A percentile compares a stretch with the other conserved stretches of the same genome.
phyloP scores from a whole-genome alignment of 2,797 vertebrate species.

The Macropus fuliginosus region DNA sequence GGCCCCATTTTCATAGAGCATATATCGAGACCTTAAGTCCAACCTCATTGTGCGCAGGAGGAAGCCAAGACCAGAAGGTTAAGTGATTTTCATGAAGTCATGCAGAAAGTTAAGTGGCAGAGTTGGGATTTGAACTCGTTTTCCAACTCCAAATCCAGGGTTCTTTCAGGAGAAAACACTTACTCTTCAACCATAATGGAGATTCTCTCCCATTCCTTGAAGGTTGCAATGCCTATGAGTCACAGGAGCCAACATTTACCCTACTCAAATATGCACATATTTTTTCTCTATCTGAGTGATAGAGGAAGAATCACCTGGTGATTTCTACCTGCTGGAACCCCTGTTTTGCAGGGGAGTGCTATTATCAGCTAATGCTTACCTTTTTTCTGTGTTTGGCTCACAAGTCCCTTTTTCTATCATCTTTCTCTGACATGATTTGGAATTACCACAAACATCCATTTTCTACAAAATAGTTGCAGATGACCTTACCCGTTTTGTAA shows the following conservation, averaged over 20 bases:
- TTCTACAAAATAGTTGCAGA: constrained; percentile 32
- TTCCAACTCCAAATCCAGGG: neutral
- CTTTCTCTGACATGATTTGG: constrained; percentile 8
- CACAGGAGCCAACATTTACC: neutral
- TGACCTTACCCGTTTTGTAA: neutral
- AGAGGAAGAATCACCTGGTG: neutral
- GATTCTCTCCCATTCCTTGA: neutral
- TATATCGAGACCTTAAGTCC: neutral
- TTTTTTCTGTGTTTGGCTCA: neutral
- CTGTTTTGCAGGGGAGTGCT: neutral
- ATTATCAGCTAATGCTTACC: neutral
- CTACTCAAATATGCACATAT: neutral
- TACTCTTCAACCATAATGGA: neutral
- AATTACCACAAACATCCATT: constrained; percentile 41
- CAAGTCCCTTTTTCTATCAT: constrained; percentile 49
- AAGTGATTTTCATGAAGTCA: neutral
- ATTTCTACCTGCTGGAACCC: neutral
- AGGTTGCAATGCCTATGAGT: neutral
- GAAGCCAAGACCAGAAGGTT: neutral
- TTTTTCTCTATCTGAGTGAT: neutral
- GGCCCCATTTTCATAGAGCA: neutral
- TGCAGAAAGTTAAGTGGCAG: neutral
- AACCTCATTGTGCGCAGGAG: neutral
- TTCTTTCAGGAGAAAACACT: neutral
- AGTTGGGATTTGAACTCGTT: neutral